Percentiles rank a stretch among this genome's conserved stretches.
These are phyloP conservation scores for Lasius fuliginosus DNA, from an alignment of 2,888 invertebrate genomes.

Conservation along the genomic window DNA sequence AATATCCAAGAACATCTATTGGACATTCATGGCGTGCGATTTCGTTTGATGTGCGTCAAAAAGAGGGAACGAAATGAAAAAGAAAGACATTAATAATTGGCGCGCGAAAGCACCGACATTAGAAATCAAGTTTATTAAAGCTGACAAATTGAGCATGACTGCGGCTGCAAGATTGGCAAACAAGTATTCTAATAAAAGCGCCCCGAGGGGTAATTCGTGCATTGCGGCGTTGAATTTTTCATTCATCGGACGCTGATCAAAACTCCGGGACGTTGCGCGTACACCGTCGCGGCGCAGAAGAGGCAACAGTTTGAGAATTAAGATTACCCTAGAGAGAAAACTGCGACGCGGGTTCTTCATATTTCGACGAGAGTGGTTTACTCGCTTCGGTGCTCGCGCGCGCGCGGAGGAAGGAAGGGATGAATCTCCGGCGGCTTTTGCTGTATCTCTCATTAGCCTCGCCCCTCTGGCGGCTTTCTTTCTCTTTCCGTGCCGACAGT, in stretches of 20 bases:
- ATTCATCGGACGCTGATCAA: conserved; percentile 64
- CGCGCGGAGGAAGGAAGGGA: neutral
- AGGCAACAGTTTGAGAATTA: conserved; percentile 74
- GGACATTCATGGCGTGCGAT: neutral
- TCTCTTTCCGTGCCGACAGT: conserved; percentile 59
- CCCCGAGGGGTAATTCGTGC: conserved; percentile 50
- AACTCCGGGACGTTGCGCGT: conserved; percentile 54
- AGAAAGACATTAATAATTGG: conserved; percentile 20
- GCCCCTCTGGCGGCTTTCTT: conserved; percentile 46
- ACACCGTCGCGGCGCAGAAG: conserved; percentile 23
- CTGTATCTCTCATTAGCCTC: conserved; percentile 34
- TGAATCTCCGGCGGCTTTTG: conserved; percentile 8
- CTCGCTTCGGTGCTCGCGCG: neutral
- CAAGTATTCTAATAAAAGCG: conserved; percentile 69
- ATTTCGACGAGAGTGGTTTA: conserved; percentile 46
- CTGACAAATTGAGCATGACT: conserved; percentile 67
- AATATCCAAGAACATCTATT: neutral
- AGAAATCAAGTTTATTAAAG: conserved; percentile 67
- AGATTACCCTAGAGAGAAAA: conserved; percentile 78
- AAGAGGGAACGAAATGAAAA: conserved; percentile 2
- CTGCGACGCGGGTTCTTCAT: conserved; percentile 15
- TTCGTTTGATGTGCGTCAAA: neutral
- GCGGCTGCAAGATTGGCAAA: conserved; percentile 62
- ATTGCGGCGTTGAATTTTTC: conserved; percentile 63
- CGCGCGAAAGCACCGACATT: conserved; percentile 19